Evolutionary conservation across 2,797 vertebrate genomes (phyloP), one percentile per base, ranked within the genome.

Genomic region (Carcharodon carcharias): DNA sequence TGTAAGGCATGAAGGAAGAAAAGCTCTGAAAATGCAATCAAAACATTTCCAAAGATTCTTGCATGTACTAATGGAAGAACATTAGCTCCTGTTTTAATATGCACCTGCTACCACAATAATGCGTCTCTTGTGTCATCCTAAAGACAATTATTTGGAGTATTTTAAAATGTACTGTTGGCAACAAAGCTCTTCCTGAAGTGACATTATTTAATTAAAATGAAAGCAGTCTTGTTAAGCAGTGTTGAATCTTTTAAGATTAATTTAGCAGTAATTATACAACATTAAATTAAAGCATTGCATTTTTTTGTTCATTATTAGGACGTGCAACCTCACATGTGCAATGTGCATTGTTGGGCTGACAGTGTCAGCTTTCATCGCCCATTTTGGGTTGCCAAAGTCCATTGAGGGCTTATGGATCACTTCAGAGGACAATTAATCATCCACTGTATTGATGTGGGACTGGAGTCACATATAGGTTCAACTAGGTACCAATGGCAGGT

Each of bases 1-100:
- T 98, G 98, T 97, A 98, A 98, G 98, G 98, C 97, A 96, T 97
- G 97, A 97, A 97, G 96, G 96, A 97, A 97, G 97, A 97, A 96
- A 97, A 96, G 16, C 94, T 97, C 97, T 97, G 97, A 97, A 97
- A 97, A 97, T 97, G 97, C 54, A 71, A 98, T 98, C 97, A 97
- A 98, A 98, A 97, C 97, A 97, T 97, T 97, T 97, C 96, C 97
- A 96, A 97, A 97, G 97, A 97, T 97, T 96, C 96, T 96, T 97
- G 94, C 97, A 97, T 97, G 96, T 96, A 98, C 97, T 97, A 92
- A 92, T 92, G 89, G 89, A 92, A 92, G 89, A 92, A 92, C 56
- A 92, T 92, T 92, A 58, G 35, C 28, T 58, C 56, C 89, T 92
- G 54, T 92, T 73, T 95, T 95, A 95, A 77, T 77, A 95, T 71